Percentiles rank a stretch among this genome's conserved stretches.
phyloP scores from a whole-genome alignment of 1,140 invertebrate species.

The Melipona quadrifasciata region DNA sequence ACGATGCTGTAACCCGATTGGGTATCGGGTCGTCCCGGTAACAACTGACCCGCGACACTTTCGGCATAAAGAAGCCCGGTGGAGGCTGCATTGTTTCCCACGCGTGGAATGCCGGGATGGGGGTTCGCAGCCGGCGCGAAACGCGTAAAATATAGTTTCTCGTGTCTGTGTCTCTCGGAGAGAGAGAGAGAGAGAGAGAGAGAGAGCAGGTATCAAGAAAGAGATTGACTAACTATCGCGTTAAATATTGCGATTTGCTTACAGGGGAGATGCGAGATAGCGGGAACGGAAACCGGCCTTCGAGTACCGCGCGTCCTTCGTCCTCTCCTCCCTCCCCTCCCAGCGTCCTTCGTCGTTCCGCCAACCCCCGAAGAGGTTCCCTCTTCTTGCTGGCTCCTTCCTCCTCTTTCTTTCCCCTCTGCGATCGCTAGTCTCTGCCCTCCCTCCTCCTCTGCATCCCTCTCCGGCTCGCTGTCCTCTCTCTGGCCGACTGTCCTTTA shows the following conservation, averaged over 20 bases:
- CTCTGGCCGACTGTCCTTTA: conserved; percentile 73
- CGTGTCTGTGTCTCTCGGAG: conserved; percentile 5
- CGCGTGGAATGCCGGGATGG: conserved; percentile 74
- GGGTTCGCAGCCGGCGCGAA: background rate
- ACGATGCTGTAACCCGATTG: conserved; percentile 51
- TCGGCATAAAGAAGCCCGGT: conserved; percentile 75
- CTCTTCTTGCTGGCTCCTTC: background rate
- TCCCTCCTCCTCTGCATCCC: background rate
- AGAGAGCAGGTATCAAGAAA: conserved; percentile 55
- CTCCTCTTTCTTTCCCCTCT: background rate
- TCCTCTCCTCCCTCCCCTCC: background rate
- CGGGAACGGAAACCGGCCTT: conserved; percentile 36
- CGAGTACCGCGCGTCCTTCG: conserved; percentile 15
- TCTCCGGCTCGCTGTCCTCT: conserved; percentile 2
- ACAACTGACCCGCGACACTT: conserved; percentile 74
- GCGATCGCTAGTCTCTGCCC: background rate
- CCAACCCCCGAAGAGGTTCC: background rate
- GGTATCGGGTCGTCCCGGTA: conserved; percentile 58
- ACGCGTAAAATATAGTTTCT: conserved; percentile 71
- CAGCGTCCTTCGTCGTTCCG: conserved; percentile 35
- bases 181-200: conserved; percentile 53
- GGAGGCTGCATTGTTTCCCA: conserved; percentile 78
- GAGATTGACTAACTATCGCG: conserved; percentile 75
- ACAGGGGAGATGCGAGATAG: conserved; percentile 47
- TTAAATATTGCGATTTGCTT: conserved; percentile 79